Base-by-base conservation (phyloP, 2,113 vertebrate species). In the Rhinogobius similis region DNA sequence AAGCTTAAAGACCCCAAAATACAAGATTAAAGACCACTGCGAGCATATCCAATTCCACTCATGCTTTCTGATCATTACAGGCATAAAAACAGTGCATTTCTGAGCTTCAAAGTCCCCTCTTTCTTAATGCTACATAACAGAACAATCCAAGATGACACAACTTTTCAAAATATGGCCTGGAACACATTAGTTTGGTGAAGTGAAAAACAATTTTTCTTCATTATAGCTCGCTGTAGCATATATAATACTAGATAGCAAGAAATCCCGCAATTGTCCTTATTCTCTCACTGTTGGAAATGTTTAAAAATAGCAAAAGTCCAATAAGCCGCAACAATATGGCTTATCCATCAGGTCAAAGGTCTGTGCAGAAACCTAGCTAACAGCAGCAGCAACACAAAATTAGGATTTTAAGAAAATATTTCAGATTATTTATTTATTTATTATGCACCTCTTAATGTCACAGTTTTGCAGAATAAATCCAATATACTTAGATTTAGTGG, bases 71-170 rank as follows among this genome's bases (percentile, higher is more conserved):
- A 67, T 67, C 61, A 56, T 70, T 8, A 39, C 38, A 12, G 32
- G 52, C 70, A 80, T 78, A 85, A 46, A 11, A 14, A 1, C 26
- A 3, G 14, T 72, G 67, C 61, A 78, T 83, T 86, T 86, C 76
- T 83, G 68, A 71, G 75, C 44, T 72, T 26, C 18, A 68, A 52
- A 80, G 72, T 21, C 20, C 9, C 8, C n/a, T 86, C 82, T 83
- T 85, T 83, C 75, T 79, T 62, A 82, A 81, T 72, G 8, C 13
- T 66, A 67, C 74, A 78, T 77, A 78, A 77, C 80, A 84, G 83
- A 77, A 73, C 67, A 84, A 85, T 73, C 70, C 44, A 67, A 79
- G 76, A 78, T 59, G 56, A 79, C 56, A 75, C 66, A 73, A 77
- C 77, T 70, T 18, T 67, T 71, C 41, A 77, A 77, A 79, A 80